phyloP scores from a whole-genome alignment of 64 coral and sea anemone genomes.

The Stichodactyla mertensii region DNA sequence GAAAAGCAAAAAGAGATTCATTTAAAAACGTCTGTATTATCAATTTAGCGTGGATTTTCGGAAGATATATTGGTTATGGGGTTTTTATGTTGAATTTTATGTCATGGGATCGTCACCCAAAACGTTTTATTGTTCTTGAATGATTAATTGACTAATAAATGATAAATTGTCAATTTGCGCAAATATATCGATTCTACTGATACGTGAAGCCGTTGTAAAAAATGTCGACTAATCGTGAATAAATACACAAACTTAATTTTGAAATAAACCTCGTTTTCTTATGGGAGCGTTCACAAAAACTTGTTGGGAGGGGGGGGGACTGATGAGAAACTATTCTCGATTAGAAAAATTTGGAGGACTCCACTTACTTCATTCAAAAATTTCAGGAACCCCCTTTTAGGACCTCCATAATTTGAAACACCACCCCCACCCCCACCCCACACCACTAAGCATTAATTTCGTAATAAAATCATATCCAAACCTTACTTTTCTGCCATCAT shows the following conservation, averaged over 20 bases:
- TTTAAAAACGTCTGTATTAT: background rate
- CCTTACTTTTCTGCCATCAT: too few relatives aligned
- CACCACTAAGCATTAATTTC: too few relatives aligned
- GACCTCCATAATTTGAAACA: too few relatives aligned
- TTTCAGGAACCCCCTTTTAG: too few relatives aligned
- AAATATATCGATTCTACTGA: background rate
- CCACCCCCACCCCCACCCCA: too few relatives aligned
- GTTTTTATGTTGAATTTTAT: background rate
- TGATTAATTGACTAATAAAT: background rate
- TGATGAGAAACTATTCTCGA: too few relatives aligned
- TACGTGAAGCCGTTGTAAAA: background rate
- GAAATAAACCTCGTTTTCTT: background rate
- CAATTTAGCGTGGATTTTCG: background rate
- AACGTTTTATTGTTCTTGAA: background rate
- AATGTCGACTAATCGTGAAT: background rate
- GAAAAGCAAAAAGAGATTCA: background rate
- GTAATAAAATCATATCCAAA: too few relatives aligned
- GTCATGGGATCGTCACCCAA: background rate
- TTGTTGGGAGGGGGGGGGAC: too few relatives aligned
- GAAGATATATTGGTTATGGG: background rate
- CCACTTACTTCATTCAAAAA: too few relatives aligned
- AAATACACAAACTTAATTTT: background rate
- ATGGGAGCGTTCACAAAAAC: too few relatives aligned
- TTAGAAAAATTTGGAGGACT: too few relatives aligned
- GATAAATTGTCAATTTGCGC: background rate